phyloP scores from a whole-genome alignment of 2,113 vertebrate species.

The pig (Sus scrofa) region DNA sequence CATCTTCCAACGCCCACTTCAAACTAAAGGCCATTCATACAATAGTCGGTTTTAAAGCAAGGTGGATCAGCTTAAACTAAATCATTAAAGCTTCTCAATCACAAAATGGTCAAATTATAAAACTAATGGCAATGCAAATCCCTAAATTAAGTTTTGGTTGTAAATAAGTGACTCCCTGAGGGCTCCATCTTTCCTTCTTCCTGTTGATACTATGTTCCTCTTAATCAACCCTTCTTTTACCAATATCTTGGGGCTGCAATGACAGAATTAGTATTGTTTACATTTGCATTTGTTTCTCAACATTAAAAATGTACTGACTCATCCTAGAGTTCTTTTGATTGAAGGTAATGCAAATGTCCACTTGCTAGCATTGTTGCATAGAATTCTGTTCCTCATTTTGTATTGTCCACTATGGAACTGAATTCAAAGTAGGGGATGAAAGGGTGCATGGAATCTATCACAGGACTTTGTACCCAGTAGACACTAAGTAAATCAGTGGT shows the following conservation, averaged over 20 bases:
- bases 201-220: not conserved
- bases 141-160: not conserved
- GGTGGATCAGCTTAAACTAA: constrained; percentile 21
- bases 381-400: not conserved
- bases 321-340: not conserved
- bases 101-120: not conserved
- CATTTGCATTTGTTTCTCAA: constrained; percentile 21
- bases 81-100: not conserved
- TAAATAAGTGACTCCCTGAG: not conserved
- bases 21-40: too few species aligned
- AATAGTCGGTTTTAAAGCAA: not conserved
- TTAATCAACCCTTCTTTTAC: not conserved
- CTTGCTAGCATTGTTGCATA: not conserved
- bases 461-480: not conserved
- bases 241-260: not conserved
- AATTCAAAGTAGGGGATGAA: not conserved
- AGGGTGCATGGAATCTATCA: not conserved
- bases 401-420: not conserved
- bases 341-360: not conserved
- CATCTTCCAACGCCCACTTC: too few species aligned
- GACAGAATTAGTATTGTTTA: not conserved
- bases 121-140: not conserved
- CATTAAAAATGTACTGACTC: not conserved
- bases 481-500: not conserved
- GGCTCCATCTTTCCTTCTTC: not conserved